These are phyloP conservation scores for Pandemis cinnamomeana DNA, from an alignment of 2,888 invertebrate species.

Conservation along the genomic window DNA sequence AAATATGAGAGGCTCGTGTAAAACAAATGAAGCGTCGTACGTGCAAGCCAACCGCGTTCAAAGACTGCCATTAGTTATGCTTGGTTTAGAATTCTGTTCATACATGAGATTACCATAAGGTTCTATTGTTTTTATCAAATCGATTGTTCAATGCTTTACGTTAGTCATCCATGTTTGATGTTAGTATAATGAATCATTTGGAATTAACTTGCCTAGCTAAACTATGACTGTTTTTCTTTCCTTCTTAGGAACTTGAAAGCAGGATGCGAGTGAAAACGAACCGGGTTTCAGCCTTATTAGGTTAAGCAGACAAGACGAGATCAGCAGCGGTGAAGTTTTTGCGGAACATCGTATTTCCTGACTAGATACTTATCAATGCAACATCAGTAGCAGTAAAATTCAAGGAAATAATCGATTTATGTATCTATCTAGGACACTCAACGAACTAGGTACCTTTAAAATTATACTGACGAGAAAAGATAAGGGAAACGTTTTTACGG, in stretches of 20 bases:
- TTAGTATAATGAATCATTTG: constrained; percentile 37
- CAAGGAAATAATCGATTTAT: too few relatives aligned
- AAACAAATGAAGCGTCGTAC: constrained; percentile 36
- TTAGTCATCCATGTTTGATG: constrained; percentile 42
- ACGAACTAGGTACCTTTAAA: too few relatives aligned
- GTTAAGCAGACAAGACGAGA: constrained; percentile 26
- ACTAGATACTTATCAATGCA: constrained; percentile 18
- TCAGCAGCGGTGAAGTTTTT: constrained; percentile 21
- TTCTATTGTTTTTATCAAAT: constrained; percentile 60
- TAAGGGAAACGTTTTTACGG: too few relatives aligned
- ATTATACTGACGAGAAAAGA: too few relatives aligned
- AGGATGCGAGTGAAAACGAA: constrained; percentile 22
- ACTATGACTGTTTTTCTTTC: constrained; percentile 14
- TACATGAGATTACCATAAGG: constrained; percentile 62
- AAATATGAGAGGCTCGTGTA: constrained; percentile 32
- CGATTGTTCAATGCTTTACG: constrained; percentile 58
- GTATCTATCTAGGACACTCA: too few relatives aligned
- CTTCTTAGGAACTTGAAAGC: constrained; percentile 24
- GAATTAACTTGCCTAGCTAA: constrained; percentile 30
- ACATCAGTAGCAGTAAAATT: background rate
- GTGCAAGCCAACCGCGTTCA: constrained; percentile 29
- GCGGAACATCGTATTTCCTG: background rate
- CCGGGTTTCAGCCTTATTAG: constrained; percentile 23
- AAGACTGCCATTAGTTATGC: constrained; percentile 39
- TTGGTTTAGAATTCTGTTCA: constrained; percentile 57